Percentiles rank a stretch among this genome's conserved stretches.
Conservation (phyloP, 2,797 vertebrate species). For the Sarcoramphus papa region DNA sequence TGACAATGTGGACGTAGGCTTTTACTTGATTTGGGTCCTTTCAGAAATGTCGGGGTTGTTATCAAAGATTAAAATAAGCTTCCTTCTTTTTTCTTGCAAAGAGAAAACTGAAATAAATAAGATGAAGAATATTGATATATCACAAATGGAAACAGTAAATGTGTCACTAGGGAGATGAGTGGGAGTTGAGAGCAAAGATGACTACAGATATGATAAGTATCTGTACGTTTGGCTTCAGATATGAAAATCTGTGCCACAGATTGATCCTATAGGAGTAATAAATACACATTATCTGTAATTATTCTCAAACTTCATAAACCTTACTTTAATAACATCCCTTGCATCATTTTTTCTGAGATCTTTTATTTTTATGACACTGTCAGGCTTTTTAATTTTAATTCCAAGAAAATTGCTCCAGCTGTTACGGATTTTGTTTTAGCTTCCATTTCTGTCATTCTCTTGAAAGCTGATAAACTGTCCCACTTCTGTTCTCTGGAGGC, state of each 20-base stretch:
- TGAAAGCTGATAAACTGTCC: background rate
- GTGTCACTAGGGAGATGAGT: conserved; percentile 35
- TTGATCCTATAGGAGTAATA: conserved; percentile 65
- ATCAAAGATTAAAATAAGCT: background rate
- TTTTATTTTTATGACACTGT: conserved; percentile 17
- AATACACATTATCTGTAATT: conserved; percentile 73
- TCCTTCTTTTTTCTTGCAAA: background rate
- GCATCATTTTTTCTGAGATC: background rate
- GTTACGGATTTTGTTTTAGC: conserved; percentile 16
- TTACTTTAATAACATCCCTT: conserved; percentile 58
- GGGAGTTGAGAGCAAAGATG: conserved; percentile 47
- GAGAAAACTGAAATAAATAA: conserved; percentile 23
- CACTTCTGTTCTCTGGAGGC: background rate
- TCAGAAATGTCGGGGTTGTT: background rate
- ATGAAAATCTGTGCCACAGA: conserved; percentile 47
- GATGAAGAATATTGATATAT: conserved; percentile 28
- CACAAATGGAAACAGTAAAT: conserved; percentile 34
- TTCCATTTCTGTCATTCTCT: background rate
- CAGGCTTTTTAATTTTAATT: conserved; percentile 32
- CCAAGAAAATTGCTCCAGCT: conserved; percentile 52
- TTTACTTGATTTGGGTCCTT: background rate
- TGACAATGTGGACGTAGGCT: background rate
- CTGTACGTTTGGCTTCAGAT: conserved; percentile 50
- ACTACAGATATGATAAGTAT: conserved; percentile 44
- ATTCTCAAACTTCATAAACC: conserved; percentile 65